Conservation (phyloP, 2,888 invertebrate species). For the Papilio protenor region DNA sequence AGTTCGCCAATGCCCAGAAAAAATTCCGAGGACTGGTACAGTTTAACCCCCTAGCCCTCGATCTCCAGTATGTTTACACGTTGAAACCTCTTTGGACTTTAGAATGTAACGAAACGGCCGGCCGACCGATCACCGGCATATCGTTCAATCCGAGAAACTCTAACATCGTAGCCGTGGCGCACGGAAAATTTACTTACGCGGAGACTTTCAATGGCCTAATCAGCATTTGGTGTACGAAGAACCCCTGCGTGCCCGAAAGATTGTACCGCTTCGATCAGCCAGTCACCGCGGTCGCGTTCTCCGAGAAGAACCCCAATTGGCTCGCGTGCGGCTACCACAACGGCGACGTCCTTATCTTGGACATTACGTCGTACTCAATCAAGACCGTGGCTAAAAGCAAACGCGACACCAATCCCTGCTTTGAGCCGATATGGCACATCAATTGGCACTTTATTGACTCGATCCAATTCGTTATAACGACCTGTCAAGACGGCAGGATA, state of each 20-base stretch:
- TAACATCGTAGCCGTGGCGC: conserved; percentile 90
- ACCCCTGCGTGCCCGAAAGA: conserved; percentile 90
- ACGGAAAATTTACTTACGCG: conserved; percentile 87
- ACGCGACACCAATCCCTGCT: conserved; percentile 84
- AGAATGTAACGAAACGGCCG: conserved; percentile 76
- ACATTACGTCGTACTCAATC: conserved; percentile 84
- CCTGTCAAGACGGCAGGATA: conserved; percentile 86
- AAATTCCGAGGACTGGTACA: conserved; percentile 86
- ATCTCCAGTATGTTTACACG: conserved; percentile 87
- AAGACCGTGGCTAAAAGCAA: conserved; percentile 83
- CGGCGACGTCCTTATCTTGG: conserved; percentile 88
- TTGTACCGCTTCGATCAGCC: conserved; percentile 86
- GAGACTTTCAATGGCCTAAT: conserved; percentile 86
- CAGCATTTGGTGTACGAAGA: conserved; percentile 92
- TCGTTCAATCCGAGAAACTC: conserved; percentile 88
- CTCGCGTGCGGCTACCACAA: conserved; percentile 90
- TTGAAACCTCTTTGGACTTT: conserved; percentile 88
- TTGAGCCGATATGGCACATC: conserved; percentile 87
- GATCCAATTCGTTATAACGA: conserved; percentile 82
- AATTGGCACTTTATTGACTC: conserved; percentile 83
- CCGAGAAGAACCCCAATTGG: conserved; percentile 87
- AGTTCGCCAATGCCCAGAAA: conserved; percentile 87
- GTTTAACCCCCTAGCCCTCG: conserved; percentile 85
- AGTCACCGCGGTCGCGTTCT: conserved; percentile 89
- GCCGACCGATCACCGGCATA: conserved; percentile 85